Evolutionary conservation across 2,797 vertebrate species (phyloP), one percentile per base, ranked within the genome.

Genomic region (Neosilurus hyrtlii): DNA sequence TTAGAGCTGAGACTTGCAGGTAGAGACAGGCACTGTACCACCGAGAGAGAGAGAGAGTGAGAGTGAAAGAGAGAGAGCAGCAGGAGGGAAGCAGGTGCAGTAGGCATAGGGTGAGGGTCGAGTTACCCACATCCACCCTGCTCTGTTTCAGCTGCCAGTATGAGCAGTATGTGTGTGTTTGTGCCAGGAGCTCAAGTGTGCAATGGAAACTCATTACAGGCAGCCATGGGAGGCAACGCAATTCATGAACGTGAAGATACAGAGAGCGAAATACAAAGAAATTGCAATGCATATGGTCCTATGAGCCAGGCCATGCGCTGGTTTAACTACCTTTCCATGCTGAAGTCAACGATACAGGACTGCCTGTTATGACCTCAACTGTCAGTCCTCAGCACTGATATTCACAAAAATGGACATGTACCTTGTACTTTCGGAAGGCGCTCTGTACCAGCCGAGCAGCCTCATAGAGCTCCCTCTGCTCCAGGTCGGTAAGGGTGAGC

Each of bases 361-460:
- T 75, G 78, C 62, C 62, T 56, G 24, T 56, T 52, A 61, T 49
- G 57, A 75, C 71, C 83, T 84, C 78, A 74, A 62, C 62, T 74
- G 68, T 74, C 70, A 80, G 59, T 59, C 20, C 62, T 77, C 59
- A 73, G 30, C 77, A 74, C 51, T 63, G 37, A 54, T 20, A 73
- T 65, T 79, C 20, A 65, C 49, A 43, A 49, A 83, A 56, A 86
- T 54, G 57, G 54, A 65, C 59, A 43, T 94, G 63, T 94, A 99
- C 98, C 97, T 99, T 99, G 90, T 98, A 99, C 91, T 98, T 99
- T 93, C 97, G 96, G 96, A 99, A 99, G 91, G 97, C 97, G 62
- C 96, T 98, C 95, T 99, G 98, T 93, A 99, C 97, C 67, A 99
- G 96, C 87, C 96, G 96, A 91, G 98, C 98, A 1, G 98, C 98